Base-by-base conservation (phyloP, 2,797 vertebrate species). In the Intellagama lesueurii region DNA sequence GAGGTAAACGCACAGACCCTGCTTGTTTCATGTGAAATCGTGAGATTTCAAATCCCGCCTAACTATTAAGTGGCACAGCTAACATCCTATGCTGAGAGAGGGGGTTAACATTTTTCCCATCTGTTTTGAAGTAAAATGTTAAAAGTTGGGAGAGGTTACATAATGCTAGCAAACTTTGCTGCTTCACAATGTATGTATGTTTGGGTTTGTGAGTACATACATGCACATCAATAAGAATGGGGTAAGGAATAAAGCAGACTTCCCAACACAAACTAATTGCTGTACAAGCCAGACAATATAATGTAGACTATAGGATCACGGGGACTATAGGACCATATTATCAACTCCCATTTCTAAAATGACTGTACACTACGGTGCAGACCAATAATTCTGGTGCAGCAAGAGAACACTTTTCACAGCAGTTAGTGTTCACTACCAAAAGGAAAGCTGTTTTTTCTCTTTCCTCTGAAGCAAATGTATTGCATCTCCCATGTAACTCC, bases 401-500 rank as follows among this genome's bases (percentile, higher is more conserved):
- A n/a, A 77, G 68, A 76, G 92, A 95, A 93, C 2, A 40, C 44
- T 76, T 86, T 78, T 87, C 19, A 87, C 69, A 90, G 81, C 24
- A 32, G 11, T 66, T 83, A 17, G 52, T 83, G 1, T 32, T 49
- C 86, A 8, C 60, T 47, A 12, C 22, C 5, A 49, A 64, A 86
- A 32, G 87, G 30, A 14, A 86, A 88, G 89, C 17, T 3, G 89
- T 88, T 81, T 89, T 66, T 76, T 19, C 66, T 85, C 64, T 76
- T 17, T n/a, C 85, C 88, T 92, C 68, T 91, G 78, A 64, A 40
- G 80, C 68, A 68, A 89, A 94, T 73, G 81, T 66, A 89, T 87
- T 70, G 35, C 79, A 95, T 89, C 90, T 83, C 22, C 88, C 56
- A 87, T 86, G 56, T 76, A 93, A 89, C 97, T 97, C 96, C 96